Conservation (phyloP, 2,888 invertebrate species). For the Petrolisthes manimaculis region DNA sequence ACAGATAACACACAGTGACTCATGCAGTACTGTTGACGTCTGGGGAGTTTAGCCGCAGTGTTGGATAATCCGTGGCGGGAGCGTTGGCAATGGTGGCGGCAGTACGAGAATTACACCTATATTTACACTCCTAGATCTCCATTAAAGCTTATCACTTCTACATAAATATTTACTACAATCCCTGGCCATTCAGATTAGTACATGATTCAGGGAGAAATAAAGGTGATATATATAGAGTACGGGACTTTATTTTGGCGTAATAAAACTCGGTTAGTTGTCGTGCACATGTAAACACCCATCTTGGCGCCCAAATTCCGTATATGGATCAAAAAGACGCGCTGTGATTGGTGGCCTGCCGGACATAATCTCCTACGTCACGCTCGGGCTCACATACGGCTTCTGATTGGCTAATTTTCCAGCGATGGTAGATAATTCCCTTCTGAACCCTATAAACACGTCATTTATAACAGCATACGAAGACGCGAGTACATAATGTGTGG, state of each 20-base stretch:
- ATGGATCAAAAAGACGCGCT: constrained; percentile 35
- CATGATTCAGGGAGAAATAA: neutral
- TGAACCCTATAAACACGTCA: too few species aligned
- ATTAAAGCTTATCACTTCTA: neutral
- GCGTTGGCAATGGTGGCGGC: constrained; percentile 30
- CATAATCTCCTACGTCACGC: constrained; percentile 52
- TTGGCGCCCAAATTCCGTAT: constrained; percentile 39
- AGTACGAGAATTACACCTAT: constrained; percentile 10
- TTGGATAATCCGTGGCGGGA: constrained; percentile 58
- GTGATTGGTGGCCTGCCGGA: constrained; percentile 25
- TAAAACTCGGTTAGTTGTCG: neutral
- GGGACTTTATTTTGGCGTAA: neutral
- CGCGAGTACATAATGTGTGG: too few species aligned
- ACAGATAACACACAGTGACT: neutral
- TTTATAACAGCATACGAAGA: too few species aligned
- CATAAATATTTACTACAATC: neutral
- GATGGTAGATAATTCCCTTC: neutral
- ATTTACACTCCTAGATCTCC: neutral
- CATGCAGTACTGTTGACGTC: constrained; percentile 38
- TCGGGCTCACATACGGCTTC: neutral
- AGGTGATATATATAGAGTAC: neutral
- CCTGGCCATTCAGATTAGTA: too few species aligned
- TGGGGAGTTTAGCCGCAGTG: constrained; percentile 57
- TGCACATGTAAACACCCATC: constrained; percentile 17
- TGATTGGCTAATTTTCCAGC: neutral